Evolutionary conservation across 2,113 vertebrate species (phyloP).

Genomic region (Campylomormyrus numenius): DNA sequence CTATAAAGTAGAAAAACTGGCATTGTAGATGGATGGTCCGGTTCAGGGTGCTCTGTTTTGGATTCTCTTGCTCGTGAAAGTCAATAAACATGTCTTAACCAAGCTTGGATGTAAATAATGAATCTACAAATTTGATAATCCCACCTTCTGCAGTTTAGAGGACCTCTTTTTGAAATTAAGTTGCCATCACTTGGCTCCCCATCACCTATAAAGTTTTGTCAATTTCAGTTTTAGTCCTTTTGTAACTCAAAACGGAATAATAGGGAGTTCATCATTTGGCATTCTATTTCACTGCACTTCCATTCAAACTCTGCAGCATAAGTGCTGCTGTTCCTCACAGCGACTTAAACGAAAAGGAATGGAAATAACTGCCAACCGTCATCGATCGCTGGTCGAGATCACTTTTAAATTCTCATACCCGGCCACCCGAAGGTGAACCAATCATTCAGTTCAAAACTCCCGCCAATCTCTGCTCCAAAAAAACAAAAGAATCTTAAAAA

Average conservation of each 20-base stretch:
- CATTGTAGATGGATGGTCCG: not conserved
- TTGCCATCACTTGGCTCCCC: not conserved
- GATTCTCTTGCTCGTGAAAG: not conserved
- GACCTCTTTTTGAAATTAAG: not conserved
- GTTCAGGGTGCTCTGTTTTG: not conserved
- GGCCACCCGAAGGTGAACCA: not conserved
- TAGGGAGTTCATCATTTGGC: not conserved
- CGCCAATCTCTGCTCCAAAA: not conserved
- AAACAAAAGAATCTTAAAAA: slow-evolving; percentile 36
- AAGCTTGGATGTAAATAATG: not conserved
- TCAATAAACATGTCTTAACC: not conserved
- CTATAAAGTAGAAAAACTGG: not conserved
- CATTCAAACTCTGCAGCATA: not conserved
- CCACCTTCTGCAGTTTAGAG: not conserved
- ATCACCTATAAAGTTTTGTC: not conserved
- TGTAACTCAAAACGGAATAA: not conserved
- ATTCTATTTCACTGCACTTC: not conserved
- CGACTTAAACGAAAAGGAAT: not conserved
- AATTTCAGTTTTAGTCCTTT: not conserved
- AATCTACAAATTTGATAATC: not conserved
- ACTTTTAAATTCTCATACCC: not conserved
- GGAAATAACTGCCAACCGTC: not conserved
- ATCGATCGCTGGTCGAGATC: not conserved
- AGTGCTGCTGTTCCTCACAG: not conserved
- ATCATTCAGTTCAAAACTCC: not conserved